Base-by-base conservation (phyloP, 2,888 invertebrate species). In the Lottia scabra region DNA sequence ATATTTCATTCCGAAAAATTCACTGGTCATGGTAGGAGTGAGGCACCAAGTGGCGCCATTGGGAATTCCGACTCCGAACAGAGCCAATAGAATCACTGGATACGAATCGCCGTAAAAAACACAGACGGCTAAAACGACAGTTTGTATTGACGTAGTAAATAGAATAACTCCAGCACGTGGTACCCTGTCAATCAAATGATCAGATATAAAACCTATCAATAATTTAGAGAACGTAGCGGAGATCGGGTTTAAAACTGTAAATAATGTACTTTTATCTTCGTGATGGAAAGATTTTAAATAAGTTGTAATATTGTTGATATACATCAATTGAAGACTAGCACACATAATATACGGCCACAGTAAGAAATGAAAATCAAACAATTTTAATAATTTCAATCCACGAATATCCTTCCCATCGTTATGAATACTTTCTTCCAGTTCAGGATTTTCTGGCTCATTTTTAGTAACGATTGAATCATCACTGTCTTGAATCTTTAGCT, bases 31-130 rank as follows among this genome's bases (percentile, higher is more conserved):
- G 6, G 83, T 83, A 2, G 85, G 85, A 0, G 85, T 84, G 30
- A 85, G 69, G 38, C 83, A 83, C 83, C 83, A 85, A 16, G 83
- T 77, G 15, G 83, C 82, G 46, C 84, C 85, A 63, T 84, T 84
- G 16, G 83, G 78, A 67, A 84, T 79, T 1, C 85, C 83, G 6
- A 83, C 78, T 10, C 79, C 78, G 27, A 83, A 73, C 1, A 81
- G 70, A 2, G 80, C 76, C 1, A 82, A 43, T 5, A 82, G 71
- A 19, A 85, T 72, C 19, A 84, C 75, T 15, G 76, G 38, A 10
- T 82, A 69, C 63, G 76, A 73, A 71, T 83, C 78, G 5, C 80
- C 81, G 26, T 70, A 80, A 67, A 82, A 83, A 67, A 83, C 78
- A 43, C 81, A 82, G n/a, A 84, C 68, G 6, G 71, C 56, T 67